phyloP scores from a whole-genome alignment of 2,888 invertebrate genomes.

The Chloroclysta siterata region DNA sequence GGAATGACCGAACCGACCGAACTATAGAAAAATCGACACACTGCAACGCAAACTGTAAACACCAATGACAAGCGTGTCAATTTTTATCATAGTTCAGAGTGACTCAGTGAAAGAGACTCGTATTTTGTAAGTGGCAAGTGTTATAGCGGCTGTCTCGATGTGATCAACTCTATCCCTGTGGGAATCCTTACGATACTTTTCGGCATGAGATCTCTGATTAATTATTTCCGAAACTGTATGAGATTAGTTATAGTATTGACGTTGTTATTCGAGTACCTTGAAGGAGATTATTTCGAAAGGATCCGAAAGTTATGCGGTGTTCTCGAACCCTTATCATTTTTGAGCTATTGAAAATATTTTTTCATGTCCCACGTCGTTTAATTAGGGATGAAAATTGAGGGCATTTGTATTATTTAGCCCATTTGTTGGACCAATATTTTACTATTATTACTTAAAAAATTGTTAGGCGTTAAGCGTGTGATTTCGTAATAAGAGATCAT shows the following conservation, averaged over 20 bases:
- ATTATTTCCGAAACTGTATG: constrained; percentile 82
- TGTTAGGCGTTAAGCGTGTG: constrained; percentile 85
- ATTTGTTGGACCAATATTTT: constrained; percentile 86
- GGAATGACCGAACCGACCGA: constrained; percentile 70
- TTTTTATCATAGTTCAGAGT: constrained; percentile 60
- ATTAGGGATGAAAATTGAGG: constrained; percentile 85
- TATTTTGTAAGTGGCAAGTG: constrained; percentile 70
- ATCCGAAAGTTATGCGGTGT: constrained; percentile 72
- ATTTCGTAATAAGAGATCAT: constrained; percentile 84
- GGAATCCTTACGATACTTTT: constrained; percentile 64
- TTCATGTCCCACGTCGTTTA: constrained; percentile 85
- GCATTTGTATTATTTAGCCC: constrained; percentile 86
- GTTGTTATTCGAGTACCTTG: constrained; percentile 83
- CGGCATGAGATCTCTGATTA: constrained; percentile 77
- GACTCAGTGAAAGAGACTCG: constrained; percentile 66
- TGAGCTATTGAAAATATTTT: constrained; percentile 84
- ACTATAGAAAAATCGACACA: constrained; percentile 71
- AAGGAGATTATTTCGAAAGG: constrained; percentile 80
- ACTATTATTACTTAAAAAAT: constrained; percentile 85
- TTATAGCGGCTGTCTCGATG: constrained; percentile 77
- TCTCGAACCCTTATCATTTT: constrained; percentile 83
- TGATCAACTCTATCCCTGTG: constrained; percentile 68
- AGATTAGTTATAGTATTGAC: constrained; percentile 85
- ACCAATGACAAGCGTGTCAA: constrained; percentile 68
- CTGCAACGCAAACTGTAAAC: constrained; percentile 56